Base-by-base conservation (phyloP, 1,140 invertebrate genomes). In the Drosophila lacteicornis region DNA sequence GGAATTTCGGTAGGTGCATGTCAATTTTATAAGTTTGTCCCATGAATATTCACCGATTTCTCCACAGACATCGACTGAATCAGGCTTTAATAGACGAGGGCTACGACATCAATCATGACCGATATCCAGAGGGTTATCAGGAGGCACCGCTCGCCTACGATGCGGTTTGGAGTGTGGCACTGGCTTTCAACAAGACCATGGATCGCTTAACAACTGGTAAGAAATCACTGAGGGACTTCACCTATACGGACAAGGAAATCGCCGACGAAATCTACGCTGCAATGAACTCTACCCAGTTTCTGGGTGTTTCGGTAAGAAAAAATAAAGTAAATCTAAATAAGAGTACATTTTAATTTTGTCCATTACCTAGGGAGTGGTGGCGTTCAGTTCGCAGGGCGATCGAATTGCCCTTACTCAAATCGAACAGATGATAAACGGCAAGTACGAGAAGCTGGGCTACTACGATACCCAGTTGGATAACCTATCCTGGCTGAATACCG, bases 141-240 rank as follows among this genome's bases (percentile, higher is more conserved):
- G 99, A 99, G 94, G 98, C 99, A 1, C 99, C 99, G 0, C 93
- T 99, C 38, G 99, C 99, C 15, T 99, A 99, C 91, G 99, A 99
- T 93, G 99, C 99, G 33, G 97, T 99, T 45, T 99, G 99, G 99
- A 98, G 98, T 22, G 96, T 99, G 19, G 98, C 98, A 43, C 94
- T 99, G 85, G 99, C 99, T 15, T 97, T 99, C 75, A 99, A 99
- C 93, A 98, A 98, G 93, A 98, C 98, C 5, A 98, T 98, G 96
- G 96, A 97, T 75, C 95, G 96, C 56, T 93, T 99, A 25, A 95
- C 95, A 68, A 96, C 96, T 80, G 95, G 95, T 55, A 97, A 97
- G 5, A 93, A 94, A 65, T 97, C 96, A 59, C 93, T 99, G 61
- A 98, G 99, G 84, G 97, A 99, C 92, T 99, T 99, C 93, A 98